Evolutionary conservation across 2,888 invertebrate species (phyloP).

Genomic region (Lasioglossum leucozonium): DNA sequence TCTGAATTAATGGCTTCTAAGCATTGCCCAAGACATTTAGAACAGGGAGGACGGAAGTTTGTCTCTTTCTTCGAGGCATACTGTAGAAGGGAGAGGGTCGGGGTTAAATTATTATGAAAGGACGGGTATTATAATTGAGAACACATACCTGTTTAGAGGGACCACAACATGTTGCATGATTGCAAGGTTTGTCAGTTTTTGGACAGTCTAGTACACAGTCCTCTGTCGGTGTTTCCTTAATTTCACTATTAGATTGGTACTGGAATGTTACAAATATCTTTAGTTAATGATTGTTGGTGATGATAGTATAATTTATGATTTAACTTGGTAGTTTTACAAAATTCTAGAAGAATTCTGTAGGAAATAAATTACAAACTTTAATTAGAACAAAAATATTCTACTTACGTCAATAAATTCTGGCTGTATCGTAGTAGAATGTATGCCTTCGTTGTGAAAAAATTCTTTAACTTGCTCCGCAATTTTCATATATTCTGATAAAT

Average conservation of each 20-base stretch:
- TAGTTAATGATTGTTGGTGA: background rate
- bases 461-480: conserved; percentile 98
- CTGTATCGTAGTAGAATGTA: conserved; percentile 99
- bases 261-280: conserved; percentile 68
- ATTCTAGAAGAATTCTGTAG: background rate
- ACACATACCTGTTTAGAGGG: conserved; percentile 90
- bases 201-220: conserved; percentile 95
- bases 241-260: conserved; percentile 84
- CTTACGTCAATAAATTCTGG: conserved; percentile 97
- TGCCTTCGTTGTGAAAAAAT: conserved; percentile 99
- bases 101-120: conserved; percentile 34
- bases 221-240: conserved; percentile 85
- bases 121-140: background rate
- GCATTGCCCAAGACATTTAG: conserved; percentile 77
- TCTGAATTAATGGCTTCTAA: conserved; percentile 78
- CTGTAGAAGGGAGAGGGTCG: conserved; percentile 68
- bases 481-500: conserved; percentile 98
- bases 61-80: conserved; percentile 73
- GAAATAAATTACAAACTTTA: background rate
- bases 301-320: background rate
- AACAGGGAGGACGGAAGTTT: conserved; percentile 59
- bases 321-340: background rate
- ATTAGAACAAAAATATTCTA: conserved; percentile 67
- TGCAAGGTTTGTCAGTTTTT: conserved; percentile 92
- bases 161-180: conserved; percentile 95